phyloP scores from a whole-genome alignment of 1,140 invertebrate genomes.

The Diorhabda sublineata region DNA sequence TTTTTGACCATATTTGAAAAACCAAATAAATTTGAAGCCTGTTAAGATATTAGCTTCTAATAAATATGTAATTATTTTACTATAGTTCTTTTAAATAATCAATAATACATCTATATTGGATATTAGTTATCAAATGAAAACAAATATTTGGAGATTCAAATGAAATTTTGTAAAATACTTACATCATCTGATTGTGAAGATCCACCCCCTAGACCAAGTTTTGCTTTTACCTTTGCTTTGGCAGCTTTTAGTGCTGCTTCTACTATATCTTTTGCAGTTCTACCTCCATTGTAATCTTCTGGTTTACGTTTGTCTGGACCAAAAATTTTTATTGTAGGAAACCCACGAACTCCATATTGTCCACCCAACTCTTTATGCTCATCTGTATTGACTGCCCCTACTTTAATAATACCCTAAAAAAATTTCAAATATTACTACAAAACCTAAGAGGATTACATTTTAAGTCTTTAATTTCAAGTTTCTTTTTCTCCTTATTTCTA shows the following conservation, averaged over 20 bases:
- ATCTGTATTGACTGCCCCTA: slow-evolving; percentile 91
- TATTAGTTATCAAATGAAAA: too few relatives aligned
- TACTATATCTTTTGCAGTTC: slow-evolving; percentile 81
- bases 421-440: too few relatives aligned
- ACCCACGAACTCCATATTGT: slow-evolving; percentile 82
- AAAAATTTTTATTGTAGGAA: slow-evolving; percentile 97
- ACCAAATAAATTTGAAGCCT: background rate
- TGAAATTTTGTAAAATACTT: background rate
- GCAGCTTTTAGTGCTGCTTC: slow-evolving; percentile 75
- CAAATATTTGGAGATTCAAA: too few relatives aligned
- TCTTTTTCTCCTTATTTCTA: too few relatives aligned
- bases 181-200: slow-evolving; percentile 40
- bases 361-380: slow-evolving; percentile 77
- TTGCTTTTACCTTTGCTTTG: slow-evolving; percentile 63
- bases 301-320: slow-evolving; percentile 82
- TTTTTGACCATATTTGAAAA: too few relatives aligned
- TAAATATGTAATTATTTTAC: too few relatives aligned
- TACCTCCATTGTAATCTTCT: slow-evolving; percentile 78
- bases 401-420: slow-evolving; percentile 82
- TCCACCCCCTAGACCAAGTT: slow-evolving; percentile 64
- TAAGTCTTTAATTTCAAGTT: too few relatives aligned
- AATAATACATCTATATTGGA: too few relatives aligned
- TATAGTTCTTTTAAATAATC: too few relatives aligned
- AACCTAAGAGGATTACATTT: too few relatives aligned
- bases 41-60: background rate